Evolutionary conservation across 2,113 vertebrate genomes (phyloP).

Genomic region (Aegotheles bennettii): DNA sequence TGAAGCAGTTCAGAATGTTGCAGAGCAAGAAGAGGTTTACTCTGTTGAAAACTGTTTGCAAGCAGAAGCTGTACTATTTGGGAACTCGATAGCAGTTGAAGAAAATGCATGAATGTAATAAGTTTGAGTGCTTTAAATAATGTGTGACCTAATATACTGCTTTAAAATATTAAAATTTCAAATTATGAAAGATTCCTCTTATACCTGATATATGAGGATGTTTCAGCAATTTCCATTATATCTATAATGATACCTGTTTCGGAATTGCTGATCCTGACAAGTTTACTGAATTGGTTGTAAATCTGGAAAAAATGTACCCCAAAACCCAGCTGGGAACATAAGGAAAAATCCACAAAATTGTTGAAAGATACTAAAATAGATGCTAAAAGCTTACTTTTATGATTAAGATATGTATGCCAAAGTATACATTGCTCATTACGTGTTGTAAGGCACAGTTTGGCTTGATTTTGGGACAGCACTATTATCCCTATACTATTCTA

Average conservation of each 20-base stretch:
- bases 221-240: not conserved
- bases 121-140: constrained; percentile 23
- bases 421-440: not conserved
- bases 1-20: not conserved
- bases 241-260: not conserved
- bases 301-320: not conserved
- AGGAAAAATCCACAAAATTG: not conserved
- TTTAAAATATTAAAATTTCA: constrained; percentile 36
- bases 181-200: not conserved
- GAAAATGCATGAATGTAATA: not conserved
- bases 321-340: not conserved
- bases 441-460: not conserved
- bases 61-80: not conserved
- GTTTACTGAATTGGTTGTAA: not conserved
- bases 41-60: not conserved
- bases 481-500: not conserved
- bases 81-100: not conserved
- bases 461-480: not conserved
- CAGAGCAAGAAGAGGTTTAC: not conserved
- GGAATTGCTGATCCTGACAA: not conserved
- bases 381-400: not conserved
- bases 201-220: not conserved
- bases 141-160: not conserved
- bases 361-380: not conserved
- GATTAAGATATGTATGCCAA: not conserved